Percentiles rank a stretch among this genome's conserved stretches.
phyloP scores from a whole-genome alignment of 2,113 vertebrate genomes.

The Diadophis punctatus region DNA sequence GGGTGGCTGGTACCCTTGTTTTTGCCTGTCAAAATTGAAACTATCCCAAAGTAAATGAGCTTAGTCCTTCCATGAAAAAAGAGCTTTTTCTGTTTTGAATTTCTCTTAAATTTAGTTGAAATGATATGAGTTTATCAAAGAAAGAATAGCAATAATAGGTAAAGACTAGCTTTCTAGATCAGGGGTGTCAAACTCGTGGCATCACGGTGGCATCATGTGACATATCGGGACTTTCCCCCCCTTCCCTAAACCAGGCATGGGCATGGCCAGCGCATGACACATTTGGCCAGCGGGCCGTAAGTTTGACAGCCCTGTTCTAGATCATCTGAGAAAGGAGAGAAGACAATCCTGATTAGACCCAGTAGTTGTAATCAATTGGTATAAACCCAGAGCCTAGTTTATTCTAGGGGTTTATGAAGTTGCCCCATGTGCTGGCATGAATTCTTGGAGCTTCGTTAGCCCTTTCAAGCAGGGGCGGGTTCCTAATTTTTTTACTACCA shows the following conservation, averaged over 20 bases:
- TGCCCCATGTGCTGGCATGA: neutral
- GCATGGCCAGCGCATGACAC: too few species aligned
- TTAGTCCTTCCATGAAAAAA: neutral
- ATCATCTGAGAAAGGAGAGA: neutral
- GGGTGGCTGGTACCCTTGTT: neutral
- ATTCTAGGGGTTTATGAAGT: neutral
- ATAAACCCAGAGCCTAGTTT: neutral
- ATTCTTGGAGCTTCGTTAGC: neutral
- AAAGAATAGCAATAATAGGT: neutral
- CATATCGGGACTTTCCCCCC: too few species aligned
- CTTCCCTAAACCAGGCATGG: too few species aligned
- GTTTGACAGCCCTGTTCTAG: too few species aligned
- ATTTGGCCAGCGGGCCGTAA: too few species aligned
- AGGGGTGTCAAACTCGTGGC: too few species aligned
- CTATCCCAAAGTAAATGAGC: neutral
- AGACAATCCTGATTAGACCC: neutral
- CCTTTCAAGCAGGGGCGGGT: too few species aligned
- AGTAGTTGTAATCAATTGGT: neutral
- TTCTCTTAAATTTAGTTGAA: neutral
- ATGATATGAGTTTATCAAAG: neutral
- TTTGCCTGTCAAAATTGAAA: neutral
- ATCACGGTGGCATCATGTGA: too few species aligned
- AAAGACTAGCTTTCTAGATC: neutral
- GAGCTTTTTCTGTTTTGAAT: neutral
- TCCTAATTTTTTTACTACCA: too few species aligned